phyloP scores from a whole-genome alignment of 2,113 vertebrate species.

The Periophthalmus modestus region DNA sequence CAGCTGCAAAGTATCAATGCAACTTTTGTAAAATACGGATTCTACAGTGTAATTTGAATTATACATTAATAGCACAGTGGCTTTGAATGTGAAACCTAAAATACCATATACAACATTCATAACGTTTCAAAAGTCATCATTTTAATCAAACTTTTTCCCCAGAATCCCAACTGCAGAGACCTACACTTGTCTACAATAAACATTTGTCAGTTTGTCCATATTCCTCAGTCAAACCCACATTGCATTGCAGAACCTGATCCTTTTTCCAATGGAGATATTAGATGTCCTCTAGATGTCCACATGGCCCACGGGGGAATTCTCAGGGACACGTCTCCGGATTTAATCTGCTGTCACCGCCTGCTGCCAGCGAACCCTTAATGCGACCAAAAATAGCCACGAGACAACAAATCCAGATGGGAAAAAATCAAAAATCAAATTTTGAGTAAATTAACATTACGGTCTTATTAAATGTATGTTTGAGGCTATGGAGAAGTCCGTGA shows the following conservation, averaged over 20 bases:
- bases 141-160: background rate
- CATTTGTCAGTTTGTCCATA: background rate
- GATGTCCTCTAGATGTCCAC: conserved; percentile 48
- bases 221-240: background rate
- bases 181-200: background rate
- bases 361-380: background rate
- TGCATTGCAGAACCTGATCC: background rate
- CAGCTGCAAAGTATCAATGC: too few species aligned
- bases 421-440: background rate
- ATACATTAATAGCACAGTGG: too few species aligned
- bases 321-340: conserved; percentile 9
- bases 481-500: background rate
- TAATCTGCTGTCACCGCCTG: conserved; percentile 16
- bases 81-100: too few species aligned
- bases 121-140: background rate
- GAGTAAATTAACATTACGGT: background rate
- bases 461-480: background rate
- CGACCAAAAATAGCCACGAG: background rate
- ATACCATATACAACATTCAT: background rate
- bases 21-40: too few species aligned
- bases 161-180: background rate
- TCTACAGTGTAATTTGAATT: too few species aligned
- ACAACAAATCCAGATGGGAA: background rate
- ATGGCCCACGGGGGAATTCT: conserved; percentile 21
- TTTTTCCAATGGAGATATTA: conserved; percentile 15